Conservation (phyloP, 1,140 invertebrate species). For the Dufourea novaeangliae region DNA sequence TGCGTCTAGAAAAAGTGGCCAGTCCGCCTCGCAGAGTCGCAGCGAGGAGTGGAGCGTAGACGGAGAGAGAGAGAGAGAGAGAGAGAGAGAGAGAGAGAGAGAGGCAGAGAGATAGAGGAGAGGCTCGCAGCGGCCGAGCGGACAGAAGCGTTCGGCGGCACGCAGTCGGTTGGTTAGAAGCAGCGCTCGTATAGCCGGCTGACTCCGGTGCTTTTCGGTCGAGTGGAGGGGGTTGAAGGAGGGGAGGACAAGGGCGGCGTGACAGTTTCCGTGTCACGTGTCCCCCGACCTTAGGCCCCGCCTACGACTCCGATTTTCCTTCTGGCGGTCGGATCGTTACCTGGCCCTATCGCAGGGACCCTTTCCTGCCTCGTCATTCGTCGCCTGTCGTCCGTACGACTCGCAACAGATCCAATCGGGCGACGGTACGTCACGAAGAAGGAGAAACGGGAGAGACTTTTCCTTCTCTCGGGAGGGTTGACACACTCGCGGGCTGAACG, state of each 20-base stretch:
- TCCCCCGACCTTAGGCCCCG: conserved; percentile 79
- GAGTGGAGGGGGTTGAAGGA: conserved; percentile 50
- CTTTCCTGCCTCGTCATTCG: conserved; percentile 52
- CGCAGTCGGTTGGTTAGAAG: conserved; percentile 40
- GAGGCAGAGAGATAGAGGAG: too few species aligned
- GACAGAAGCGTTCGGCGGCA: conserved; percentile 44
- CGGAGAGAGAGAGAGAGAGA: too few species aligned
- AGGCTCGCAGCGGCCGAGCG: background rate
- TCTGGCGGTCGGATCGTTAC: conserved; percentile 60
- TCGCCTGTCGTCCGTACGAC: conserved; percentile 17
- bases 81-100: too few species aligned
- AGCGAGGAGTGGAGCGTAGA: too few species aligned
- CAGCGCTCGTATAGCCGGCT: conserved; percentile 40
- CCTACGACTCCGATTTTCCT: conserved; percentile 77
- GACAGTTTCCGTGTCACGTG: conserved; percentile 82
- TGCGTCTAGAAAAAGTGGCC: background rate
- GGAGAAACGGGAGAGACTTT: conserved; percentile 4
- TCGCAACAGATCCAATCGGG: background rate
- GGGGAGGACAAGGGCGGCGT: conserved; percentile 78
- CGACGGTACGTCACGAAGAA: too few species aligned
- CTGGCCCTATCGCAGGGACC: conserved; percentile 31
- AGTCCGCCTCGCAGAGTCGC: too few species aligned
- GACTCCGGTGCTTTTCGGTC: conserved; percentile 63
- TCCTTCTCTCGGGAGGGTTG: conserved; percentile 14
- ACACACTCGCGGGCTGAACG: conserved; percentile 38